Conservation (phyloP, 53 echinoderm and acorn worm genomes). For the Echinometra lucunter region DNA sequence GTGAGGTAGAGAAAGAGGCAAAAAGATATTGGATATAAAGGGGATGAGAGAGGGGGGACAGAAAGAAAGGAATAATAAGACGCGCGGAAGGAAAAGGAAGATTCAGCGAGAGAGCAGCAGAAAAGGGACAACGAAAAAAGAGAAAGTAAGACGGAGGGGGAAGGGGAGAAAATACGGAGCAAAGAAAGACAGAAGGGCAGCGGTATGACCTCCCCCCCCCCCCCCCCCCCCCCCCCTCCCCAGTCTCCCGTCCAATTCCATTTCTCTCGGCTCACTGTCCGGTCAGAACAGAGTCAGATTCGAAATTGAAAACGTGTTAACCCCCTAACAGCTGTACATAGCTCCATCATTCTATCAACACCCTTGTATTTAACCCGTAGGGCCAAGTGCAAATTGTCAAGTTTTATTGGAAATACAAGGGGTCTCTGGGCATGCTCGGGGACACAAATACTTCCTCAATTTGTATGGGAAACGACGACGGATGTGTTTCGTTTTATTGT, state of each 20-base stretch:
- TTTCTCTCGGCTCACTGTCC: not conserved
- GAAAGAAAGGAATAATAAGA: not conserved
- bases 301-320: slow-evolving; percentile 42
- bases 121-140: too few species aligned
- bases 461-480: slow-evolving; percentile 26
- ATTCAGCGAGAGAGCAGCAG: not conserved
- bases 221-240: not conserved
- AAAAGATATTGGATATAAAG: not conserved
- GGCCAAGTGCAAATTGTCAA: slow-evolving; percentile 46
- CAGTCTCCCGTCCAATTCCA: not conserved
- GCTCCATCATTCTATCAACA: slow-evolving; percentile 9
- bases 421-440: too few species aligned
- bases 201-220: too few species aligned
- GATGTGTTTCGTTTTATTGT: slow-evolving; percentile 17
- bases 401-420: slow-evolving; percentile 35
- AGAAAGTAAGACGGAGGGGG: not conserved
- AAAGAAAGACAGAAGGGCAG: too few species aligned
- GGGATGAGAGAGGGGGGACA: not conserved
- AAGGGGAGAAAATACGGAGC: not conserved
- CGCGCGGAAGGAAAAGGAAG: not conserved
- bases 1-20: not conserved
- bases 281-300: not conserved
- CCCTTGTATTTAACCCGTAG: slow-evolving; percentile 10
- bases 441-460: slow-evolving; percentile 31
- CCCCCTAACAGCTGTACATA: slow-evolving; percentile 26